These are phyloP conservation scores for Nyctereutes procyonoides DNA, from an alignment of 2,113 vertebrate genomes.

Conservation along the genomic window DNA sequence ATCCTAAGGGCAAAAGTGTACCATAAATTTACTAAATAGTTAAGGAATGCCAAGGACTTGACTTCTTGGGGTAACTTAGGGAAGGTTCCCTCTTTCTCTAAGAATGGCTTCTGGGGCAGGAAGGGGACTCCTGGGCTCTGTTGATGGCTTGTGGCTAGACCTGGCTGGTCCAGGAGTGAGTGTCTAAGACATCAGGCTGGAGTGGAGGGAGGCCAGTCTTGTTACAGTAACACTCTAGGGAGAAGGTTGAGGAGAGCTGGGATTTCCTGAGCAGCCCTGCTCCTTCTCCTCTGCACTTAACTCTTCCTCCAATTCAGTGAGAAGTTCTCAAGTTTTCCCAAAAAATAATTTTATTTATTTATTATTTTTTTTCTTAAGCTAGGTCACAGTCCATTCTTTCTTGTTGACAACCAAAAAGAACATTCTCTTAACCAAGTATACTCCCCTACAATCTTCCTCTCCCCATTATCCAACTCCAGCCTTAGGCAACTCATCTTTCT, in stretches of 20 bases:
- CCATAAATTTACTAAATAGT: not conserved
- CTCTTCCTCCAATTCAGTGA: not conserved
- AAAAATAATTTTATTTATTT: not conserved
- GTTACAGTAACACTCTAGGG: not conserved
- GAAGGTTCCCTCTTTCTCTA: not conserved
- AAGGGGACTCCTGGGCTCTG: not conserved
- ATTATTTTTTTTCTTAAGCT: not conserved
- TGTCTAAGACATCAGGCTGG: not conserved
- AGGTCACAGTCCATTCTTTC: not conserved
- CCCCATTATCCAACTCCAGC: not conserved
- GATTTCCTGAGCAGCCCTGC: not conserved
- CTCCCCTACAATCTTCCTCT: not conserved
- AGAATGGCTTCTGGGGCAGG: not conserved
- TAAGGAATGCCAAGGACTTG: not conserved
- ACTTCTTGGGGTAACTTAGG: not conserved
- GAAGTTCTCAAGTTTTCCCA: not conserved
- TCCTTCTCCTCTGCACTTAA: not conserved
- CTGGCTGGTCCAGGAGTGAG: not conserved
- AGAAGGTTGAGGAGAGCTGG: not conserved
- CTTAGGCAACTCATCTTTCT: not conserved
- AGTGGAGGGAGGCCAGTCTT: not conserved
- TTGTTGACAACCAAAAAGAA: not conserved
- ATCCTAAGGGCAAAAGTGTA: not conserved
- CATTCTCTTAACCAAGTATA: not conserved
- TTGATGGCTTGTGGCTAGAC: not conserved